phyloP scores from a whole-genome alignment of 2,888 invertebrate species.

The Trilocha varians region DNA sequence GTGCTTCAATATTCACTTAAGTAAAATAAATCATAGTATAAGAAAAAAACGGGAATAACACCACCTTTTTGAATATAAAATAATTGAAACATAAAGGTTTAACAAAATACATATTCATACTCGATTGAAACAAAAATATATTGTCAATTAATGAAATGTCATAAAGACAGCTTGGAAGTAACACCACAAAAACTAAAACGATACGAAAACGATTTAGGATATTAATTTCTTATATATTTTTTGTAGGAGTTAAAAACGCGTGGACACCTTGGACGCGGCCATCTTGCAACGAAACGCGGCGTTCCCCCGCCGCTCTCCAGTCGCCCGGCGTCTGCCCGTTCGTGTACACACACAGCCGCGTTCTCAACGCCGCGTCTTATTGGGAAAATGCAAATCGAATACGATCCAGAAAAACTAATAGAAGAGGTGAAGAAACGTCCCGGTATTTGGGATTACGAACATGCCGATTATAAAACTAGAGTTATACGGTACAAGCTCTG shows the following conservation, averaged over 20 bases:
- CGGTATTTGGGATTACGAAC: slow-evolving; percentile 56
- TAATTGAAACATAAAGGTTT: no score
- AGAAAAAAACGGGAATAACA: no score
- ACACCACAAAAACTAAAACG: no score
- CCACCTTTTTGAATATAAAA: no score
- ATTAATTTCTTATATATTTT: neutral
- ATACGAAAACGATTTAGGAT: no score
- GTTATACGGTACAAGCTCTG: slow-evolving; percentile 41
- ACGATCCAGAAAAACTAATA: slow-evolving; percentile 57
- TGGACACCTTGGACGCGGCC: slow-evolving; percentile 23
- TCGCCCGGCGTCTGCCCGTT: slow-evolving; percentile 52
- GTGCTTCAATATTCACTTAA: no score
- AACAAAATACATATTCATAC: no score
- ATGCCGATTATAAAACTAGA: slow-evolving; percentile 46
- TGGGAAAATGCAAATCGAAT: slow-evolving; percentile 52
- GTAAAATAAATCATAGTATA: no score
- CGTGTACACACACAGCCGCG: slow-evolving; percentile 28
- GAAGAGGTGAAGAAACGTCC: slow-evolving; percentile 56
- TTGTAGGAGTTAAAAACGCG: neutral
- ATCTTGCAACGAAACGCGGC: slow-evolving; percentile 54
- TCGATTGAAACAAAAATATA: no score
- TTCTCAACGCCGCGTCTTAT: slow-evolving; percentile 16
- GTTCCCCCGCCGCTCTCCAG: slow-evolving; percentile 56
- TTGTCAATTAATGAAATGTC: no score
- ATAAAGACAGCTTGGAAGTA: no score